Conservation (phyloP, 2,797 vertebrate genomes). For the Pipistrellus kuhlii region DNA sequence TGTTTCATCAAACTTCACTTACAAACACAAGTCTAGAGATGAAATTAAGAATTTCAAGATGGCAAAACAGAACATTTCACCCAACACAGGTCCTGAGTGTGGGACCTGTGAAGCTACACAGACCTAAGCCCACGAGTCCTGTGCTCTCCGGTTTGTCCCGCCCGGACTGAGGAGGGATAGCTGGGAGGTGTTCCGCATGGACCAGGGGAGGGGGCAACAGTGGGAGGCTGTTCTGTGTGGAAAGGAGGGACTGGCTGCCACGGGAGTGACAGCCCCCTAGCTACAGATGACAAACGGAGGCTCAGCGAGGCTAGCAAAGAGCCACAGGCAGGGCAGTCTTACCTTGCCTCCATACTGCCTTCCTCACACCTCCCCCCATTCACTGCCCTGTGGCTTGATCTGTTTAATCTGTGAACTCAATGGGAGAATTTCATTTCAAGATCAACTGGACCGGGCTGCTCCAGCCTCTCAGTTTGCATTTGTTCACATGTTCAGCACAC, state of each 20-base stretch:
- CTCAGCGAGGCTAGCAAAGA: not conserved
- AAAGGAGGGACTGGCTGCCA: not conserved
- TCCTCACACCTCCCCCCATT: not conserved
- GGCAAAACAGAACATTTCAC: not conserved
- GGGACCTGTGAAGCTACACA: not conserved
- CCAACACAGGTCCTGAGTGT: accelerated
- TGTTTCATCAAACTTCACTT: not conserved
- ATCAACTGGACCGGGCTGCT: not conserved
- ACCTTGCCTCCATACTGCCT: accelerated
- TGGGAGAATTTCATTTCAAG: not conserved
- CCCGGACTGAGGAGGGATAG: too few relatives aligned
- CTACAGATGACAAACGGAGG: constrained; percentile 1
- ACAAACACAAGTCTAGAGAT: too few relatives aligned
- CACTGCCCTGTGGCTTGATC: not conserved
- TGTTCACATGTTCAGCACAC: not conserved
- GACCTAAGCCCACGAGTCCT: not conserved
- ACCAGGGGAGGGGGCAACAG: too few relatives aligned
- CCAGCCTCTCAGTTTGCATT: constrained; percentile 26
- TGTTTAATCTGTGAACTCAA: not conserved
- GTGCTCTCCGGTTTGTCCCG: not conserved
- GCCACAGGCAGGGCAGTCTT: not conserved
- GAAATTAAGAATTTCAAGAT: too few relatives aligned
- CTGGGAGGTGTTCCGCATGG: too few relatives aligned
- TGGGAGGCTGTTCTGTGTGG: not conserved
- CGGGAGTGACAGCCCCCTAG: not conserved